Conservation (phyloP, 2,888 invertebrate genomes). For the Sturmia bella region DNA sequence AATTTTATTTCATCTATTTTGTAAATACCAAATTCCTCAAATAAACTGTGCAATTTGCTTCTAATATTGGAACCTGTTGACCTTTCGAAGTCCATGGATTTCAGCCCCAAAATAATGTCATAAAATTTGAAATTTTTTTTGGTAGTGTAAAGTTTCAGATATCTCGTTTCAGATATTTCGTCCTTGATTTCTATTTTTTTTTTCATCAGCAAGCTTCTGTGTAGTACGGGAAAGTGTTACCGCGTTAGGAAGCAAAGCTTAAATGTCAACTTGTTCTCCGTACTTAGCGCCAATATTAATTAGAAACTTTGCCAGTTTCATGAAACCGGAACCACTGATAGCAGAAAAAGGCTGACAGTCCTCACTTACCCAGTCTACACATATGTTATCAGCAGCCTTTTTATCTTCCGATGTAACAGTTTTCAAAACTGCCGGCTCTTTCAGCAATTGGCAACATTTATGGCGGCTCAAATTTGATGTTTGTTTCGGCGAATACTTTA, state of each 20-base stretch:
- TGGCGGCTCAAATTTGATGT: conserved; percentile 6
- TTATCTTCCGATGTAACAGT: conserved; percentile 28
- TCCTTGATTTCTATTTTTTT: conserved; percentile 43
- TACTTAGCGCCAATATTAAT: conserved; percentile 67
- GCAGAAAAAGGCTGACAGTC: conserved; percentile 16
- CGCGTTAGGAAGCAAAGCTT: conserved; percentile 63
- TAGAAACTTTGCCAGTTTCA: conserved; percentile 60
- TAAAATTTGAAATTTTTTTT: conserved; percentile 62
- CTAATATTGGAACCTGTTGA: conserved; percentile 58
- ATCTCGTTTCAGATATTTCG: conserved; percentile 48
- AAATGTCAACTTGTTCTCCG: conserved; percentile 60
- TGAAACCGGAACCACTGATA: conserved; percentile 58
- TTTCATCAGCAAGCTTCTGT: conserved; percentile 57
- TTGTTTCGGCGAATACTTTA: conserved; percentile 14
- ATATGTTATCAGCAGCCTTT: not conserved
- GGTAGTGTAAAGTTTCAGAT: conserved; percentile 69
- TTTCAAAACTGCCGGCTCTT: conserved; percentile 8
- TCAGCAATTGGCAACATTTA: conserved; percentile 15
- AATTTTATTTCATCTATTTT: no score
- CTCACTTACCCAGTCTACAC: not conserved
- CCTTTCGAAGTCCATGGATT: conserved; percentile 67
- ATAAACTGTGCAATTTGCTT: no score
- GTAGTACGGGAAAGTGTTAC: conserved; percentile 56
- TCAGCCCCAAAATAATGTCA: conserved; percentile 62
- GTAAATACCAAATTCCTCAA: no score